Evolutionary conservation across 2,888 invertebrate genomes (phyloP), one percentile per base, ranked within the genome.

Genomic region (Drosophila meridionalis): DNA sequence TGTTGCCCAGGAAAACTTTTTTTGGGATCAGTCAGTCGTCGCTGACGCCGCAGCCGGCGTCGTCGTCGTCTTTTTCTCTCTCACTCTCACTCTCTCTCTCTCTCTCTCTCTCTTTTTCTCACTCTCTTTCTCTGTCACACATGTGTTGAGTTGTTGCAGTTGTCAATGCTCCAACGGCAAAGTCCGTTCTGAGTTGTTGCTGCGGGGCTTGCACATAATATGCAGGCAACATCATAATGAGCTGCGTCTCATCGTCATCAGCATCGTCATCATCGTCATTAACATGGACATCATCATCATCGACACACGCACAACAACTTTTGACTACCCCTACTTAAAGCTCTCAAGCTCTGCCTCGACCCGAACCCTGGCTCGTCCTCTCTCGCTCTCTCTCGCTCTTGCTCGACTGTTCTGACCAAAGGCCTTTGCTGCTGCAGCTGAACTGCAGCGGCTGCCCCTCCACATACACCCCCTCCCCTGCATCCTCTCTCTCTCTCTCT

Each of bases 1-100:
- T 92, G 92, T 93, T 89, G 92, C 90, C 90, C 90, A 86, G 87
- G 83, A 92, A 90, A 52, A 52, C 50, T 86, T 91, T 92, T 91
- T 92, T 90, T 86, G 90, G 89, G 86, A 92, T 90, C 91, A 76
- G 71, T 90, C 91, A 73, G 71, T 60, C 57, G 72, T 55, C 62
- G 66, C 59, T 53, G 76, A 38, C 78, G 60, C 66, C 67, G 75
- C 78, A 61, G 73, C 69, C 20, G 42, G 43, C 57, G 76, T 58
- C 84, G 65, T 73, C 69, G 42, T 30, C 12, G 42, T 3, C 42
- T n/a, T n/a, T 14, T 6, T 40, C 40, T 6, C 14, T 40, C 40
- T 14, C 12, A 14, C n/a, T n/a, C 34, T 64, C 38, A 20, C 12
- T 66, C 50, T 47, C 12, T 53, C 57, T 42, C 60, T 61, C 32